phyloP scores from a whole-genome alignment of 1,140 invertebrate genomes.

The Hylaeus volcanicus region DNA sequence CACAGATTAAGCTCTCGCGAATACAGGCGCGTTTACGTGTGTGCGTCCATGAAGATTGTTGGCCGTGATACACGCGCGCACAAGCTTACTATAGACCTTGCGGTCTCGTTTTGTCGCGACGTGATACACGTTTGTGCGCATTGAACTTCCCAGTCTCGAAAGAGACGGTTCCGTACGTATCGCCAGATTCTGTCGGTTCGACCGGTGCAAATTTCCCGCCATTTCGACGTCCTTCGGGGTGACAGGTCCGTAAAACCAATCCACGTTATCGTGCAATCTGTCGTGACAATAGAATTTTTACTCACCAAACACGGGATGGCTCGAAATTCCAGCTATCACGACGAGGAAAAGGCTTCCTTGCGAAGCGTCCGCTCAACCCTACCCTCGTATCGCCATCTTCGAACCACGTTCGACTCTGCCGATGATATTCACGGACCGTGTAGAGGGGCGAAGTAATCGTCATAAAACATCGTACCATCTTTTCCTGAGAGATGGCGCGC shows the following conservation, averaged over 20 bases:
- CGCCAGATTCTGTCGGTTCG: conserved; percentile 47
- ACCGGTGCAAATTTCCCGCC: conserved; percentile 3
- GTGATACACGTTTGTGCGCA: conserved; percentile 74
- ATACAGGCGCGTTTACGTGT: neutral
- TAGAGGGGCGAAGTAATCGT: conserved; percentile 60
- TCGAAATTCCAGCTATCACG: conserved; percentile 32
- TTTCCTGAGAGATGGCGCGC: conserved; percentile 46
- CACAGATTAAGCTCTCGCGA: conserved; percentile 23
- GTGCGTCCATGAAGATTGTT: conserved; percentile 2
- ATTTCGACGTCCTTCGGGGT: neutral
- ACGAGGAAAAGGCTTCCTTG: conserved; percentile 65
- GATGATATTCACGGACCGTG: conserved; percentile 54
- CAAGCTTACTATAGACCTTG: neutral
- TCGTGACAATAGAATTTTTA: conserved; percentile 19
- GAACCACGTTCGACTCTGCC: conserved; percentile 65
- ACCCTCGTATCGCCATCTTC: conserved; percentile 78
- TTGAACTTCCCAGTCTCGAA: conserved; percentile 76
- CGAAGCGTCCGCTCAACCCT: conserved; percentile 67
- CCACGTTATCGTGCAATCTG: neutral
- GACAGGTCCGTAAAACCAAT: neutral
- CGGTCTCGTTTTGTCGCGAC: conserved; percentile 44
- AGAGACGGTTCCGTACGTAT: conserved; percentile 2
- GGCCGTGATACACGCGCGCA: neutral
- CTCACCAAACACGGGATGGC: conserved; percentile 43
- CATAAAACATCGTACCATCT: neutral